Evolutionary conservation across 2,888 invertebrate species (phyloP).

Genomic region (Fragum fragum): DNA sequence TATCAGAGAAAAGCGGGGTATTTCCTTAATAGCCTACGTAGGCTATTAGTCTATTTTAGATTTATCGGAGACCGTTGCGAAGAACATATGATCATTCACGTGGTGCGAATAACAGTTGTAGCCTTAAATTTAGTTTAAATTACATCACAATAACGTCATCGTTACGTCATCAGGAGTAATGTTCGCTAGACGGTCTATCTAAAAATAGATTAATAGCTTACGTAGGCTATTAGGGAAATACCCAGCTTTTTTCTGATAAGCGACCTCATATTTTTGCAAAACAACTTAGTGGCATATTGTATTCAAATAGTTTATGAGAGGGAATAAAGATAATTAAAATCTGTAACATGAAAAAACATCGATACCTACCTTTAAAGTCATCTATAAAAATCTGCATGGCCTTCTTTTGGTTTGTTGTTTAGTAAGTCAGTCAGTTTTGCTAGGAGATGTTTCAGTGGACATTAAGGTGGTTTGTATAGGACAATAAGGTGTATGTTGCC

Average conservation of each 20-base stretch:
- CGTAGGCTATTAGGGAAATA: neutral
- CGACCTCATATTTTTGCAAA: neutral
- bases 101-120: no score
- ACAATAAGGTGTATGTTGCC: conserved; percentile 4
- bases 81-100: no score
- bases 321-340: no score
- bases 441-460: conserved; percentile 16
- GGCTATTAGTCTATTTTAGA: no score
- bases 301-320: no score
- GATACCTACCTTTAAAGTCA: conserved; percentile 15
- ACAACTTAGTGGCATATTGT: no score
- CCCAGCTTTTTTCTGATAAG: neutral
- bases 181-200: no score
- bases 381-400: conserved; percentile 1
- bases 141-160: no score
- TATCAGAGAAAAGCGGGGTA: neutral
- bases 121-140: no score
- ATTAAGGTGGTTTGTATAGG: conserved; percentile 25
- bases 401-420: conserved; percentile 8
- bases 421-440: conserved; percentile 16
- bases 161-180: no score
- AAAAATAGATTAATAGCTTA: neutral
- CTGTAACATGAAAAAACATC: no score
- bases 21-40: neutral
- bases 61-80: no score